A percentile compares a stretch with the other conserved stretches of the same genome.
phyloP scores from a whole-genome alignment of 2,888 invertebrate genomes.

The Cerceris rybyensis region DNA sequence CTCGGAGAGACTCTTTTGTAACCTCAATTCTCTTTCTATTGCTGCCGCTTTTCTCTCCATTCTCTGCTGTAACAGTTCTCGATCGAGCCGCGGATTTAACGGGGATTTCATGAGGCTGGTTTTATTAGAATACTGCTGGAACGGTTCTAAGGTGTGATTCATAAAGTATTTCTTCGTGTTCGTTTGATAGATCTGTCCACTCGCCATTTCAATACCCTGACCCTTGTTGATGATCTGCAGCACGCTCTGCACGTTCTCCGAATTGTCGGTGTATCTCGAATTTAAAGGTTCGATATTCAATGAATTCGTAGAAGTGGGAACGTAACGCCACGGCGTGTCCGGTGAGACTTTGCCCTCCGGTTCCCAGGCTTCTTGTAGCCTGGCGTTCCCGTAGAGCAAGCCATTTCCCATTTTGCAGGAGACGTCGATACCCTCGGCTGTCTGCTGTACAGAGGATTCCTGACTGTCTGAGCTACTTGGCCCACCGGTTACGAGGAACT shows the following conservation, averaged over 20 bases:
- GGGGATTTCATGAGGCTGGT: constrained; percentile 68
- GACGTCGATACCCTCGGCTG: constrained; percentile 69
- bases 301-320: constrained; percentile 73
- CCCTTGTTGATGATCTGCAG: constrained; percentile 79
- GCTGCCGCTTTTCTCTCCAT: constrained; percentile 82
- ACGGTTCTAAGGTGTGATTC: constrained; percentile 76
- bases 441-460: constrained; percentile 68
- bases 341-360: constrained; percentile 79
- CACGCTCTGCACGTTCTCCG: constrained; percentile 76
- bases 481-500: constrained; percentile 71
- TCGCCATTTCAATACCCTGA: constrained; percentile 76
- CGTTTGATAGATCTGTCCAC: constrained; percentile 75
- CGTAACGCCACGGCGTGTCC: constrained; percentile 80
- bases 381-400: constrained; percentile 77
- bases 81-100: constrained; percentile 71
- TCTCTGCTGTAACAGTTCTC: constrained; percentile 75
- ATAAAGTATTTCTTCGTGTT: constrained; percentile 78
- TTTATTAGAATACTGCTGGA: constrained; percentile 75
- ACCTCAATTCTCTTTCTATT: constrained; percentile 83
- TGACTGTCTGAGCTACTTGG: constrained; percentile 72
- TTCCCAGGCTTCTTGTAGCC: constrained; percentile 80
- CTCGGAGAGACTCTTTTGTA: constrained; percentile 89
- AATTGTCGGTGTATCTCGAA: constrained; percentile 66
- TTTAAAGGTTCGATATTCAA: constrained; percentile 74
- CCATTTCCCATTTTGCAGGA: constrained; percentile 78